A percentile compares a stretch with the other conserved stretches of the same genome.
Evolutionary conservation across 2,888 invertebrate species (phyloP).

Genomic region (Lordiphosa andalusiaca): DNA sequence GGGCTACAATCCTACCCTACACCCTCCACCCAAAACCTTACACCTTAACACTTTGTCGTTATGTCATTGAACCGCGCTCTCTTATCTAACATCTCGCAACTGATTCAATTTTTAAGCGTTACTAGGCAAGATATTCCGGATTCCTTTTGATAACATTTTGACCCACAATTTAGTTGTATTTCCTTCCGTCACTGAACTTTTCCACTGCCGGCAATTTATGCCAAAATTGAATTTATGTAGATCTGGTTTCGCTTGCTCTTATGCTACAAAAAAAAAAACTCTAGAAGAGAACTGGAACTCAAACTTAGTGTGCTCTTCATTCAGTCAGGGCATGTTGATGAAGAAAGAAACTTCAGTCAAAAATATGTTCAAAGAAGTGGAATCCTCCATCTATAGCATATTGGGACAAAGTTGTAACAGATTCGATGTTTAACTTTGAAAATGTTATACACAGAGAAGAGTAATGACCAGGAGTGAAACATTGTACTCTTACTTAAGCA

Average conservation of each 20-base stretch:
- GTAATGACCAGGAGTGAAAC: no score
- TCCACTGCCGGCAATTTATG: slow-evolving; percentile 34
- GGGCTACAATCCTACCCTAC: not conserved
- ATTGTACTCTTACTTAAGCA: no score
- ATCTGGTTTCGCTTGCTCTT: slow-evolving; percentile 20
- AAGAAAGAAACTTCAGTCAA: no score
- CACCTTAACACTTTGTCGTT: slow-evolving; percentile 17
- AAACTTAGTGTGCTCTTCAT: not conserved
- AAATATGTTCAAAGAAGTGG: no score
- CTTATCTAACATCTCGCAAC: slow-evolving; percentile 42
- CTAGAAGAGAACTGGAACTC: not conserved
- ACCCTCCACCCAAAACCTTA: not conserved
- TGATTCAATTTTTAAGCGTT: slow-evolving; percentile 29
- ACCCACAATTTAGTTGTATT: slow-evolving; percentile 23
- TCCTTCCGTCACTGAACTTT: slow-evolving; percentile 31
- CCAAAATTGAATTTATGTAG: slow-evolving; percentile 20
- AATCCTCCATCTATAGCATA: no score
- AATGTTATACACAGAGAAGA: no score
- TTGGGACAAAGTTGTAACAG: no score
- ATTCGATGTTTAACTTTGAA: no score
- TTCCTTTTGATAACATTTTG: slow-evolving; percentile 27
- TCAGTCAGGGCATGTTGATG: no score
- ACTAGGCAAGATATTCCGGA: slow-evolving; percentile 34
- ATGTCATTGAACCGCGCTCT: slow-evolving; percentile 52
- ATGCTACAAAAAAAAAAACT: not conserved